Evolutionary conservation across 2,797 vertebrate genomes (phyloP).

Genomic region (Ispidina lecontei): DNA sequence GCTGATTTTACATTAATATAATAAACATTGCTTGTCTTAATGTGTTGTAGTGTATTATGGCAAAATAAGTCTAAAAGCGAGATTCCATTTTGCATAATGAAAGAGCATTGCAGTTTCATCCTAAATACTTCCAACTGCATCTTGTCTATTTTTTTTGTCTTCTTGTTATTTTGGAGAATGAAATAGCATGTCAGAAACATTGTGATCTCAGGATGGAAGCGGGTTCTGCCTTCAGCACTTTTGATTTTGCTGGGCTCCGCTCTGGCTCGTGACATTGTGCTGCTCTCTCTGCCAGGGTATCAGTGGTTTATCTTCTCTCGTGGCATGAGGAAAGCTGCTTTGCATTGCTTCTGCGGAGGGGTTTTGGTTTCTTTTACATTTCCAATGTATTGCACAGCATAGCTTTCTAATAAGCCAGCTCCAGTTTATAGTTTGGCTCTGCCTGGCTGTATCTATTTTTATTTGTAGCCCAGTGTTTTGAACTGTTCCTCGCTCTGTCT

Average conservation of each 20-base stretch:
- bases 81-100: slow-evolving; percentile 75
- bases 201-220: slow-evolving; percentile 41
- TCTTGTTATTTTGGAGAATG: slow-evolving; percentile 56
- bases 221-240: slow-evolving; percentile 38
- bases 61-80: slow-evolving; percentile 74
- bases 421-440: neutral
- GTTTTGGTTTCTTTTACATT: neutral
- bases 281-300: neutral
- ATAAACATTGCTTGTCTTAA: slow-evolving; percentile 80
- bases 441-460: neutral
- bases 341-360: neutral
- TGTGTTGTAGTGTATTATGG: slow-evolving; percentile 67
- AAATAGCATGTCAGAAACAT: slow-evolving; percentile 58
- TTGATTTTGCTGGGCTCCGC: neutral
- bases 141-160: neutral
- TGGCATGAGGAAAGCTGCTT: neutral
- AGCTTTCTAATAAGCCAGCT: neutral
- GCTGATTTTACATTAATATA: slow-evolving; percentile 81
- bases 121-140: slow-evolving; percentile 24
- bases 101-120: slow-evolving; percentile 59
- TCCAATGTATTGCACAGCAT: neutral
- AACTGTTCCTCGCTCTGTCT: neutral
- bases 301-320: slow-evolving; percentile 13
- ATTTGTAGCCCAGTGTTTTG: slow-evolving; percentile 4
- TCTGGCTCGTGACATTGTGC: neutral